Percentiles rank a stretch among this genome's conserved stretches.
These are phyloP conservation scores for Oncorhynchus kisutch DNA, from an alignment of 2,113 vertebrate genomes.

Conservation along the genomic window DNA sequence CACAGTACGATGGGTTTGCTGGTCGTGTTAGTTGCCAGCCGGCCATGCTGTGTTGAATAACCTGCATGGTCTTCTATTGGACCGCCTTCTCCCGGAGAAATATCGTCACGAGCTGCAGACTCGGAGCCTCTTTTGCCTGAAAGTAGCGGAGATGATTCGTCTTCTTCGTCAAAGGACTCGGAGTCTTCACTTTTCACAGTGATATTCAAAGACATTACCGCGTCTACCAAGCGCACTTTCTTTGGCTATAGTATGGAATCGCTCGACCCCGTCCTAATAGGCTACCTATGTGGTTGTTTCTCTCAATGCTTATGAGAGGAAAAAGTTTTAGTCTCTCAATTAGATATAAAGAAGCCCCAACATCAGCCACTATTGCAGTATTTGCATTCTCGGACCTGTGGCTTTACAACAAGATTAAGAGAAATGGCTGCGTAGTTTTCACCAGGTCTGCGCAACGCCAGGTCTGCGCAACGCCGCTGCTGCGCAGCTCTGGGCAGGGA, in stretches of 20 bases:
- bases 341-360: background rate
- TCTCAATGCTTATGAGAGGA: background rate
- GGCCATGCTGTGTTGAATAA: slow-evolving; percentile 42
- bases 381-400: background rate
- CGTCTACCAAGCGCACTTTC: background rate
- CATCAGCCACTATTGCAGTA: background rate
- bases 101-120: slow-evolving; percentile 62
- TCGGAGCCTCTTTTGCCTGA: slow-evolving; percentile 45
- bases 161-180: background rate
- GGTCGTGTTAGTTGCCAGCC: slow-evolving; percentile 12
- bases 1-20: slow-evolving; percentile 54
- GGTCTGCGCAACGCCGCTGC: slow-evolving; percentile 77
- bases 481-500: slow-evolving; percentile 66
- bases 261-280: background rate
- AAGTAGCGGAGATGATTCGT: background rate
- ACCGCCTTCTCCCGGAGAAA: slow-evolving; percentile 51
- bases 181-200: background rate
- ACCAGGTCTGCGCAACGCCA: background rate
- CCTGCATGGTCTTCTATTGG: slow-evolving; percentile 55
- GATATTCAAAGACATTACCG: background rate
- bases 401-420: slow-evolving; percentile 12
- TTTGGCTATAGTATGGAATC: background rate
- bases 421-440: slow-evolving; percentile 72
- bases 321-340: background rate
- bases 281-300: background rate